phyloP scores from a whole-genome alignment of 2,113 vertebrate species.

The Thunnus maccoyii region DNA sequence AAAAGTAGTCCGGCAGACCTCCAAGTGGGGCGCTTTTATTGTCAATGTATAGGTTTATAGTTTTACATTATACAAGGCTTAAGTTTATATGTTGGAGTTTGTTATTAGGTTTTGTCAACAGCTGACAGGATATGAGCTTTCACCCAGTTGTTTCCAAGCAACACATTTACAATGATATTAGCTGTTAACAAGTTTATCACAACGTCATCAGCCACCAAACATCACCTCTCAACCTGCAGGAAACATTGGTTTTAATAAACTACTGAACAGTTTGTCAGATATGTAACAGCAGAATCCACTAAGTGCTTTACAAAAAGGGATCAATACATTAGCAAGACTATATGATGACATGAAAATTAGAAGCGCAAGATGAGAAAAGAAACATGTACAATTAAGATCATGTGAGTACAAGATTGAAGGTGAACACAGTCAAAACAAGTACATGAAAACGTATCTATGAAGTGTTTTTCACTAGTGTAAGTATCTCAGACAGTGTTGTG shows the following conservation, averaged over 20 bases:
- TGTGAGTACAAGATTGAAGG: background rate
- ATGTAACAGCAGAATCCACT: background rate
- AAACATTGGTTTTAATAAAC: background rate
- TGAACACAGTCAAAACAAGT: background rate
- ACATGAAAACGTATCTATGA: too few relatives aligned
- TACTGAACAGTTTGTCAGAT: background rate
- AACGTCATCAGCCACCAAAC: background rate
- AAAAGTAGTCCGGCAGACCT: background rate
- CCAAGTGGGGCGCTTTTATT: conserved; percentile 3
- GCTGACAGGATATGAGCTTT: conserved; percentile 42
- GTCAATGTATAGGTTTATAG: background rate
- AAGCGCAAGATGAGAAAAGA: background rate
- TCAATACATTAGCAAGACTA: background rate
- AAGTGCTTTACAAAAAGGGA: background rate
- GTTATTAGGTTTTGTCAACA: conserved; percentile 20
- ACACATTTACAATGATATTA: conserved; percentile 38
- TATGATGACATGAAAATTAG: background rate
- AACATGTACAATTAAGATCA: background rate
- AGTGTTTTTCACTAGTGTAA: too few relatives aligned
- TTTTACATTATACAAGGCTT: background rate
- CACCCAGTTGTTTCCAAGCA: conserved; percentile 61
- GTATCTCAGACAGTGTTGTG: too few relatives aligned
- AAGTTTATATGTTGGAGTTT: conserved; percentile 13
- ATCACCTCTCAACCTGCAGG: background rate
- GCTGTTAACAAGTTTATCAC: conserved; percentile 29